A percentile compares a stretch with the other conserved stretches of the same genome.
phyloP scores from a whole-genome alignment of 2,797 vertebrate genomes.

The Micromesistius poutassou region DNA sequence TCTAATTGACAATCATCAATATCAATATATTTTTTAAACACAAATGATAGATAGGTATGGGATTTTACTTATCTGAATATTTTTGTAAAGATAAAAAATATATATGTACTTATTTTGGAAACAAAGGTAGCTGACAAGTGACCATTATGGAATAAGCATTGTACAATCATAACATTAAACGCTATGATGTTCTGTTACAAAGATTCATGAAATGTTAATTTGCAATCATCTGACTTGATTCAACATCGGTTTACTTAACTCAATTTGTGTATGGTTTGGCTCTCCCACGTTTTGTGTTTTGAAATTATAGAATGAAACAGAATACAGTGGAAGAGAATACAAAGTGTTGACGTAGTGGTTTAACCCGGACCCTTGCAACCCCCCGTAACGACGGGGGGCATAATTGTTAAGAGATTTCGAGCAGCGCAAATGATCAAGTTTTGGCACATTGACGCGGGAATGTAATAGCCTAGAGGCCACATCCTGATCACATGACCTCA shows the following conservation, averaged over 20 bases:
- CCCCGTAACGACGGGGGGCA: too few species aligned
- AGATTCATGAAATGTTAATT: too few species aligned
- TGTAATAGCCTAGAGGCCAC: too few species aligned
- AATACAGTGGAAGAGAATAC: neutral
- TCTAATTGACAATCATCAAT: neutral
- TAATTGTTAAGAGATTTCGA: too few species aligned
- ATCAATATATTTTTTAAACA: neutral
- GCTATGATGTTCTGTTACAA: neutral
- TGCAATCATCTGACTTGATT: neutral
- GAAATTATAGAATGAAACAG: neutral
- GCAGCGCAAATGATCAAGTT: too few species aligned
- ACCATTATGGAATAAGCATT: neutral
- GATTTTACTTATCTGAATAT: slow-evolving; percentile 1
- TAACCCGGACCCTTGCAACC: too few species aligned
- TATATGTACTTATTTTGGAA: neutral
- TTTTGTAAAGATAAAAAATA: neutral
- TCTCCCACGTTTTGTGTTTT: neutral
- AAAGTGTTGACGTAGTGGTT: too few species aligned
- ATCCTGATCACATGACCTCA: too few species aligned
- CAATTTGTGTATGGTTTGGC: neutral
- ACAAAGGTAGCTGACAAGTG: neutral
- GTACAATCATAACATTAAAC: neutral
- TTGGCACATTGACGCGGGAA: too few species aligned
- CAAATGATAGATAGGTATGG: neutral
- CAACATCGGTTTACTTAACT: neutral